Evolutionary conservation across 2,113 vertebrate genomes (phyloP), one percentile per base, ranked within the genome.

Genomic region (Grammomys dolichurus): DNA sequence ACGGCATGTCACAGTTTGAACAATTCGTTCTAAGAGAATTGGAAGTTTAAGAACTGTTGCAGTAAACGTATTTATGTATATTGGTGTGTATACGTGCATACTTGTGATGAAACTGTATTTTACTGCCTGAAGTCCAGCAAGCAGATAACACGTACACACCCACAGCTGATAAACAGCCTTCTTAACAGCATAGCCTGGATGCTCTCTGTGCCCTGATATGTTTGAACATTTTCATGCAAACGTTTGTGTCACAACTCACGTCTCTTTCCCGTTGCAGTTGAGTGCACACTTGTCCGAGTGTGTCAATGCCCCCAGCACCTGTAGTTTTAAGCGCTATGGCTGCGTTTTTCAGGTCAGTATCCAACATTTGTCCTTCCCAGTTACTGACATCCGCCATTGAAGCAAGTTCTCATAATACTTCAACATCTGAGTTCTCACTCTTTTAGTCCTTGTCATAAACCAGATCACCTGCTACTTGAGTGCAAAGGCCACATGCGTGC

Each of bases 251-350:
- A 98, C 98, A 98, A 98, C 98, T 99, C 98, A 99, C 96, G 96
- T 98, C 98, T 99, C 98, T 99, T 98, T 99, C 98, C 98, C 96
- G 97, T 99, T 99, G 97, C 98, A 99, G 99, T 98, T 99, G 98
- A 99, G 98, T 99, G 98, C 98, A 98, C 99, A 99, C 98, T 99
- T 99, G 98, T 99, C 98, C 87, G 99, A 99, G 98, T 99, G 99
- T 99, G 99, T 99, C 98, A 99, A 99, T 99, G 99, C 99, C 98
- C 99, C 99, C 98, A 99, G 99, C 98, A 99, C 98, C 98, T 99
- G 99, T 98, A 99, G 99, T 97, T 99, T 99, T 98, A 99, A 99
- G 97, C 99, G 99, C 98, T 99, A 99, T 96, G 99, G 99, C 98
- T 99, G 99, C 98, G 98, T 98, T 98, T 99, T 99, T 98, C 99